Conservation (phyloP, 2,888 invertebrate genomes). For the Boloria euphrosyne region DNA sequence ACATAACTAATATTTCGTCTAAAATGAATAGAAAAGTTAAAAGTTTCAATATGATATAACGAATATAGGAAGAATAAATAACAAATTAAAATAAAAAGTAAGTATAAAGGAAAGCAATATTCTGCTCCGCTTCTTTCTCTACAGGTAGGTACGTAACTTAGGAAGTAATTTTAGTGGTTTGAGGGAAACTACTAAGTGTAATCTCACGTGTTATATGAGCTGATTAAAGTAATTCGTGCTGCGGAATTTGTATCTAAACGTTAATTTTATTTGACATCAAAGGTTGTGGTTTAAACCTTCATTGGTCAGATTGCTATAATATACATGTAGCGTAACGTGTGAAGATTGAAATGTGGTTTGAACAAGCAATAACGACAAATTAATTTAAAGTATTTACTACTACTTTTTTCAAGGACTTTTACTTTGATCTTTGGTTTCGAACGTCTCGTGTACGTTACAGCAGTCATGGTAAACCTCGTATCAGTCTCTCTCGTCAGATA, state of each 20-base stretch:
- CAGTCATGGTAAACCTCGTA: too few species aligned
- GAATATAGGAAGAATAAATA: not conserved
- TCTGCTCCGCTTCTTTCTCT: not conserved
- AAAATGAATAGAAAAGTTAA: too few species aligned
- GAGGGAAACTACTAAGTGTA: slow-evolving; percentile 30
- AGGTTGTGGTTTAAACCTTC: slow-evolving; percentile 18
- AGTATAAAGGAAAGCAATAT: not conserved
- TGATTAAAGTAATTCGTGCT: slow-evolving; percentile 31
- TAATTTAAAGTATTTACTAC: too few species aligned
- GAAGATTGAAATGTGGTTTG: slow-evolving; percentile 1
- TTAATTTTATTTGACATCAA: slow-evolving; percentile 12
- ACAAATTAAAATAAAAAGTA: not conserved
- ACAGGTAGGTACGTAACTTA: not conserved
- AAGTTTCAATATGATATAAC: too few species aligned
- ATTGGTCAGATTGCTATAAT: slow-evolving; percentile 12
- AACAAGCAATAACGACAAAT: not conserved
- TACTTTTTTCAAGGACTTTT: not conserved
- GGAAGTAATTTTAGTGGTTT: slow-evolving; percentile 34
- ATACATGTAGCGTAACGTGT: not conserved
- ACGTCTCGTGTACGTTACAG: too few species aligned
- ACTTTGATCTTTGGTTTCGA: not conserved
- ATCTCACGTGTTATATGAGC: slow-evolving; percentile 20
- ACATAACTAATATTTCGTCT: too few species aligned
- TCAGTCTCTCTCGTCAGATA: too few species aligned
- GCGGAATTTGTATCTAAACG: slow-evolving; percentile 17